Evolutionary conservation across 1,140 invertebrate species (phyloP).

Genomic region (Odontomachus brunneus): DNA sequence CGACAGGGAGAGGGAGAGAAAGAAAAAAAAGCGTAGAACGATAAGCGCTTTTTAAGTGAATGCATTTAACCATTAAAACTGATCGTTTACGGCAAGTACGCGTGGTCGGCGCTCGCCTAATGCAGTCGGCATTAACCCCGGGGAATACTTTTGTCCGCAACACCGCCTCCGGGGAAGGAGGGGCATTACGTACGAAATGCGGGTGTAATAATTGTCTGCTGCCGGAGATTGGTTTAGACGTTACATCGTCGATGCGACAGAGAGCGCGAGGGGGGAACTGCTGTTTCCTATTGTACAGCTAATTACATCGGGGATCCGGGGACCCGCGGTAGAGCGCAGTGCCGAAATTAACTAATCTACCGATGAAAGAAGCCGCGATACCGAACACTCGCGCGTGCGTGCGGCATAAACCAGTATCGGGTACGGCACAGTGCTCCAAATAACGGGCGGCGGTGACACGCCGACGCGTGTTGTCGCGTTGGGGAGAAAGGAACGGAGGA

Average conservation of each 20-base stretch:
- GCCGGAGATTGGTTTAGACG: conserved; percentile 76
- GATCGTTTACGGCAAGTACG: conserved; percentile 21
- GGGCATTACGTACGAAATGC: conserved; percentile 68
- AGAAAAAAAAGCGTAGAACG: neutral
- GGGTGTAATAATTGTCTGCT: conserved; percentile 76
- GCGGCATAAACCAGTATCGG: conserved; percentile 60
- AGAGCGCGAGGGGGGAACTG: conserved; percentile 58
- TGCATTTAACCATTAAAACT: conserved; percentile 44
- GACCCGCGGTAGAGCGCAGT: conserved; percentile 64
- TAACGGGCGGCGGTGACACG: neutral
- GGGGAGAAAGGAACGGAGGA: no score
- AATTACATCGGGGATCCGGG: conserved; percentile 79
- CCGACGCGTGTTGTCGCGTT: no score
- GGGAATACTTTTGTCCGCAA: conserved; percentile 55
- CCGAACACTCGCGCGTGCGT: conserved; percentile 62
- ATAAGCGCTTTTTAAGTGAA: conserved; percentile 47
- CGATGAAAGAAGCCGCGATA: conserved; percentile 75
- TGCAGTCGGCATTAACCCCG: conserved; percentile 37
- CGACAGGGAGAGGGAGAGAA: neutral
- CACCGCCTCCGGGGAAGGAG: conserved; percentile 10
- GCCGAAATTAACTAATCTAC: conserved; percentile 80
- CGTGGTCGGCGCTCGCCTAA: conserved; percentile 18
- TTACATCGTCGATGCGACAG: conserved; percentile 74
- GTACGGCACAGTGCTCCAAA: neutral
- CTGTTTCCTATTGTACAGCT: conserved; percentile 80